Evolutionary conservation across 2,888 invertebrate genomes (phyloP), one percentile per base, ranked within the genome.

Genomic region (Ennomos quercinarius): DNA sequence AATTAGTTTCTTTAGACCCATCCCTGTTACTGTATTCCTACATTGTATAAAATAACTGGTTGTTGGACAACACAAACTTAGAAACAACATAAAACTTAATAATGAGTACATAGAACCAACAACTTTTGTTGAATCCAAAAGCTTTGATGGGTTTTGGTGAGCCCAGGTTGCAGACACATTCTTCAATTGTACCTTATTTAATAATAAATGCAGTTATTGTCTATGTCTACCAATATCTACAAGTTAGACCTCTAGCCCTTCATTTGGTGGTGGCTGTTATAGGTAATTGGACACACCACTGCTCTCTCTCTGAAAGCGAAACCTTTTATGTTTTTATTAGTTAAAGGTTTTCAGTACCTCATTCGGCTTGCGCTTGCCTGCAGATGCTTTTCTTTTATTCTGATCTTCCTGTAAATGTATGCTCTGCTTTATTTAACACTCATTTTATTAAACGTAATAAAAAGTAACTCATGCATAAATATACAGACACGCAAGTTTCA

Each of bases 261-360:
- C 17, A 38, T 34, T 44, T 12, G 13, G 13, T 44, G 12, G n/a
- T 39, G 47, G 10, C 42, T 48, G 42, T 17, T 42, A 10, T 6
- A n/a, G 38, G 44, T 27, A 49, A 10, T 13, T 9, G 34, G 35
- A 80, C 4, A 27, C 27, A 27, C 27, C 27, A 83, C 87, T 89
- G 88, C 88, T 83, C 86, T 89, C 86, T 89, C 86, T 87, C 85
- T 87, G 86, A 80, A 52, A 78, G 73, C 64, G 65, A 67, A 72
- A 73, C 73, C 67, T 70, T 67, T 65, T 65, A n/a, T n/a, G 57
- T 67, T 74, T 66, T 72, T 72, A 86, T 88, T 87, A 91, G 86
- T 84, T 91, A 87, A 91, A 90, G 91, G 91, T 90, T 89, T 91
- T 91, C 90, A 89, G 90, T 93, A 92, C 93, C 92, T 93, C 93